Evolutionary conservation across 2,113 vertebrate genomes (phyloP).

Genomic region (Macaca nemestrina): DNA sequence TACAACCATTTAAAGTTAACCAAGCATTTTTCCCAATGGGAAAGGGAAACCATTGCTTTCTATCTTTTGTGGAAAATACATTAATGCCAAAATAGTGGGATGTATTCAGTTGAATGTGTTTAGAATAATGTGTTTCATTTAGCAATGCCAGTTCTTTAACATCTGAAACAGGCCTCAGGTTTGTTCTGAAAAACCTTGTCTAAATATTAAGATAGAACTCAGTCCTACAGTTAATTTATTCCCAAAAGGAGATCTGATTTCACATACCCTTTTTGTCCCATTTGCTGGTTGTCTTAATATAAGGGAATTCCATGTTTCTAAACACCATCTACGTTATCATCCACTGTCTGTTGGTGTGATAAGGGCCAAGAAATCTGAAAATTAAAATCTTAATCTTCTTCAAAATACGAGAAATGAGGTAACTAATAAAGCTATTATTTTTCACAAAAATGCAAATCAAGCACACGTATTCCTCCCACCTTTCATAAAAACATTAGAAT

Average conservation of each 20-base stretch:
- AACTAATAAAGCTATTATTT: slow-evolving; percentile 4
- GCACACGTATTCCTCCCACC: neutral
- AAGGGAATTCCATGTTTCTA: slow-evolving; percentile 30
- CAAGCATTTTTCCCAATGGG: neutral
- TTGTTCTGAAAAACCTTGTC: neutral
- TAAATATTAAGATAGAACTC: neutral
- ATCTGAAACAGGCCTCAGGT: neutral
- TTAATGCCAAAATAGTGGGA: neutral
- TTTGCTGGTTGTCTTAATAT: neutral
- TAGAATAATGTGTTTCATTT: slow-evolving; percentile 11
- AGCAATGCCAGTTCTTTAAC: neutral
- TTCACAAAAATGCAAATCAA: slow-evolving; percentile 15
- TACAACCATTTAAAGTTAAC: neutral
- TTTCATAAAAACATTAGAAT: neutral
- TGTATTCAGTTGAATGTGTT: neutral
- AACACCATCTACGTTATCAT: neutral
- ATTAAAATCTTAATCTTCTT: neutral
- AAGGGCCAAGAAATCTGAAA: slow-evolving; percentile 1
- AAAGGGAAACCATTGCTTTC: neutral
- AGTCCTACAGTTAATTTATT: neutral
- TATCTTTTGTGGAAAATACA: neutral
- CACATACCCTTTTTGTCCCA: neutral
- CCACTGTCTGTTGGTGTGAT: neutral
- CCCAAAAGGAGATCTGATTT: neutral
- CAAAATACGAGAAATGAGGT: neutral